These are phyloP conservation scores for Neoascia interrupta DNA, from an alignment of 2,888 invertebrate genomes.

Conservation along the genomic window DNA sequence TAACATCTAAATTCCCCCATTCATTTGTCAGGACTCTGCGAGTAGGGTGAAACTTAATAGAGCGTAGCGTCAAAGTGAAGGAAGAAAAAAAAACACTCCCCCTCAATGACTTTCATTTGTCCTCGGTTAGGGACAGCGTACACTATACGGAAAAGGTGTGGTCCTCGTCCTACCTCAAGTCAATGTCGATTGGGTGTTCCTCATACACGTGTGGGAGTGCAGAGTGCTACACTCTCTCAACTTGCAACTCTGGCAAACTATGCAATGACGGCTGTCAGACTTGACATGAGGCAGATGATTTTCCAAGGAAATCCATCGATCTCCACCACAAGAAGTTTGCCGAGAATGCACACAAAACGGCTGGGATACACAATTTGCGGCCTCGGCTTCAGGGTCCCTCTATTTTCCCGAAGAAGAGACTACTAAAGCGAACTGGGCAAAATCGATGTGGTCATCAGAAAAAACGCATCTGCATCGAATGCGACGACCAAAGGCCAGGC, in stretches of 20 bases:
- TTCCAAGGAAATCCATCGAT: constrained; percentile 54
- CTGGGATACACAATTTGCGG: constrained; percentile 54
- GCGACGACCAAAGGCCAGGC: background rate
- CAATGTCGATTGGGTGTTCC: constrained; percentile 33
- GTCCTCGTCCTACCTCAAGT: constrained; percentile 67
- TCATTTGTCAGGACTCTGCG: constrained; percentile 7
- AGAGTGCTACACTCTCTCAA: too few species aligned
- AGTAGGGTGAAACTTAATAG: constrained; percentile 56
- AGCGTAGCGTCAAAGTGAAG: constrained; percentile 21
- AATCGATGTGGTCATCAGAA: constrained; percentile 65
- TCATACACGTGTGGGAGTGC: constrained; percentile 12
- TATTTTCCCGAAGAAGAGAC: background rate
- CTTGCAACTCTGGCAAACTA: too few species aligned
- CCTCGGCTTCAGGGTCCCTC: background rate
- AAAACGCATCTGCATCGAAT: constrained; percentile 62
- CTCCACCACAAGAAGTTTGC: background rate
- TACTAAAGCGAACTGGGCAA: constrained; percentile 17
- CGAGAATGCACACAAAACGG: constrained; percentile 33
- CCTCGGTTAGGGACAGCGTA: constrained; percentile 57
- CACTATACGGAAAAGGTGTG: constrained; percentile 37
- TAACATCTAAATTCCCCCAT: constrained; percentile 60
- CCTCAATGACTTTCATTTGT: constrained; percentile 61
- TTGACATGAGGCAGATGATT: constrained; percentile 49
- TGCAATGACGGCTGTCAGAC: constrained; percentile 59
- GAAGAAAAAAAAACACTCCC: constrained; percentile 9